Conservation (phyloP, 2,888 invertebrate species). For the Heliconius hortense region DNA sequence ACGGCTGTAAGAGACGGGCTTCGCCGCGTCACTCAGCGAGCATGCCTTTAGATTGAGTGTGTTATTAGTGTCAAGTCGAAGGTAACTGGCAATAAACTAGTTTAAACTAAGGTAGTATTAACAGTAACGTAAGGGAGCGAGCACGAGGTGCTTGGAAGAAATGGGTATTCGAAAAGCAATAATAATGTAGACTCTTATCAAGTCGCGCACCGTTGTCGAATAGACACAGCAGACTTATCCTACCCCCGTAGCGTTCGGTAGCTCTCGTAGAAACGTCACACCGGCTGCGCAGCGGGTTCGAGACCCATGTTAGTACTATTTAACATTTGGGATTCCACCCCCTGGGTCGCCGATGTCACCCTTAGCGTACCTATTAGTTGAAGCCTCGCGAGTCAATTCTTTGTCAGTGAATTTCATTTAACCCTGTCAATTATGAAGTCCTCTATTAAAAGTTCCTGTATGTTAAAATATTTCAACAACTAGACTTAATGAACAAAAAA, state of each 20-base stretch:
- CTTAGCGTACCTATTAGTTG: constrained; percentile 58
- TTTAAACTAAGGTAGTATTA: constrained; percentile 68
- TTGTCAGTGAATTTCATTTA: constrained; percentile 65
- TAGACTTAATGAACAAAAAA: constrained; percentile 24
- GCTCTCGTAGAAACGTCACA: constrained; percentile 49
- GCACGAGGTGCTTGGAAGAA: constrained; percentile 78
- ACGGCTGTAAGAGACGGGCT: constrained; percentile 58
- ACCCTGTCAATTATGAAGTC: constrained; percentile 73
- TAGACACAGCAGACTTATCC: constrained; percentile 65
- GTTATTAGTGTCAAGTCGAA: constrained; percentile 67
- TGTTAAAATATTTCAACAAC: constrained; percentile 42
- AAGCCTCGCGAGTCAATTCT: constrained; percentile 75
- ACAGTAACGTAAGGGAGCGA: constrained; percentile 61
- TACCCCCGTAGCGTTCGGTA: constrained; percentile 60
- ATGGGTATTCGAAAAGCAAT: constrained; percentile 83
- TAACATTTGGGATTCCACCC: constrained; percentile 31
- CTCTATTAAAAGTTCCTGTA: constrained; percentile 54
- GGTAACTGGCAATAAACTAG: constrained; percentile 78
- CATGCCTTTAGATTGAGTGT: constrained; percentile 74
- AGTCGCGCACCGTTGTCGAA: constrained; percentile 75
- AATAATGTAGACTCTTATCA: constrained; percentile 75
- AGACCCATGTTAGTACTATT: constrained; percentile 8
- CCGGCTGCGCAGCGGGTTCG: constrained; percentile 37
- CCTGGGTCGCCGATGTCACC: constrained; percentile 47
- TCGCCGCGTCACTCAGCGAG: constrained; percentile 57